These are phyloP conservation scores for Pseudochirops corinnae DNA, from an alignment of 2,797 vertebrate genomes.

Conservation along the genomic window DNA sequence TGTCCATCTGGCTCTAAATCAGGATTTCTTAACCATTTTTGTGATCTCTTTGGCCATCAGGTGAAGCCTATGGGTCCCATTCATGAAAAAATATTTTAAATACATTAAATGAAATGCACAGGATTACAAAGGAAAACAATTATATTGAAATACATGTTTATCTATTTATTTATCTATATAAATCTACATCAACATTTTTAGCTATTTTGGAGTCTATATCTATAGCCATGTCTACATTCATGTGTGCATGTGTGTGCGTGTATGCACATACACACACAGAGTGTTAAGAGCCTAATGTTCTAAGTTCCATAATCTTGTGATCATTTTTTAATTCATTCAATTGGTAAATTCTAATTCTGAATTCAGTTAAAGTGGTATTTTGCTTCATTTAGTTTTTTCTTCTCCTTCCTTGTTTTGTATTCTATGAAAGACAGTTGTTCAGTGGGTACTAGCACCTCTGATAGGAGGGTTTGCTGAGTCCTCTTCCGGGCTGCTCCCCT, in stretches of 20 bases:
- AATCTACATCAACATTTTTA: not conserved
- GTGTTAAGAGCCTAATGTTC: not conserved
- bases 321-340: conserved; percentile 4
- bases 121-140: not conserved
- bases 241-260: no score
- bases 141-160: not conserved
- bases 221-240: not conserved
- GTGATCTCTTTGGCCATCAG: not conserved
- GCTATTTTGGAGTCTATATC: not conserved
- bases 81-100: not conserved
- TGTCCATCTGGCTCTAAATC: not conserved
- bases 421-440: not conserved
- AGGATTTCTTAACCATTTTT: not conserved
- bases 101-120: not conserved
- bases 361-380: not conserved
- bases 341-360: conserved; percentile 30
- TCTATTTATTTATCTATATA: not conserved
- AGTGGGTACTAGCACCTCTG: not conserved
- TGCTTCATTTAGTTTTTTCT: not conserved
- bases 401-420: conserved; percentile 10
- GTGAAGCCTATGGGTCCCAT: not conserved
- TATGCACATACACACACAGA: no score
- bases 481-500: not conserved
- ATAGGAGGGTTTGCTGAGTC: not conserved
- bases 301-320: not conserved